Evolutionary conservation across 2,797 vertebrate species (phyloP).

Genomic region (Onychomys leucogaster): DNA sequence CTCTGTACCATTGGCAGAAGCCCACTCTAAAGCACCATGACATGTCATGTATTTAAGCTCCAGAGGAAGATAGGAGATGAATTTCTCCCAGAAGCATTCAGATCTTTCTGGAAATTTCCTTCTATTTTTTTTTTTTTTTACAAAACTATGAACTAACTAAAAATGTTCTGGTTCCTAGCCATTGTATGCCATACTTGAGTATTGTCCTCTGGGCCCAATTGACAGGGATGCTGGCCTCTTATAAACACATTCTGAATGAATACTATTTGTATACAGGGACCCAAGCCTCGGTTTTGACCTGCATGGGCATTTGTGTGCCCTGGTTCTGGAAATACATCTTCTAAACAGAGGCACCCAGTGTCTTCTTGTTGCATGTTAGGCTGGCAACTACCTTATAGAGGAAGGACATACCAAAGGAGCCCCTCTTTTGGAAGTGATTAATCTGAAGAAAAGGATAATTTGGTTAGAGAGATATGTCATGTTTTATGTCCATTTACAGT

Average conservation of each 20-base stretch:
- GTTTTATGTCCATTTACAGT: slow-evolving; percentile 71
- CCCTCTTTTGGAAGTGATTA: slow-evolving; percentile 15
- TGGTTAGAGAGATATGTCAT: slow-evolving; percentile 53
- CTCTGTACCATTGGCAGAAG: neutral
- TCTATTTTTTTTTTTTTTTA: neutral
- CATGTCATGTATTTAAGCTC: slow-evolving; percentile 15
- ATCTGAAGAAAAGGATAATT: slow-evolving; percentile 26
- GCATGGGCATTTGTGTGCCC: neutral
- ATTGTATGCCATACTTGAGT: neutral
- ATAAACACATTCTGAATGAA: neutral
- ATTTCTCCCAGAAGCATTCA: slow-evolving; percentile 6
- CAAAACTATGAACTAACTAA: neutral
- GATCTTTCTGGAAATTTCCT: slow-evolving; percentile 36
- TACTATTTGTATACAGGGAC: neutral
- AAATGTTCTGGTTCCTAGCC: neutral
- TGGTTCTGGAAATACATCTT: neutral
- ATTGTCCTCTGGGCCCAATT: neutral
- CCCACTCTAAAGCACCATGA: slow-evolving; percentile 55
- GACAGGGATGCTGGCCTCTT: neutral
- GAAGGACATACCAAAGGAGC: neutral
- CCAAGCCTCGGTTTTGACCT: neutral
- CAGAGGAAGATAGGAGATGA: neutral
- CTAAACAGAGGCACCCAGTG: neutral
- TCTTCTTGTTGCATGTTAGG: neutral
- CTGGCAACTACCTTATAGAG: neutral